These are phyloP conservation scores for Semnornis frantzii DNA, from an alignment of 2,113 vertebrate species.

Conservation along the genomic window DNA sequence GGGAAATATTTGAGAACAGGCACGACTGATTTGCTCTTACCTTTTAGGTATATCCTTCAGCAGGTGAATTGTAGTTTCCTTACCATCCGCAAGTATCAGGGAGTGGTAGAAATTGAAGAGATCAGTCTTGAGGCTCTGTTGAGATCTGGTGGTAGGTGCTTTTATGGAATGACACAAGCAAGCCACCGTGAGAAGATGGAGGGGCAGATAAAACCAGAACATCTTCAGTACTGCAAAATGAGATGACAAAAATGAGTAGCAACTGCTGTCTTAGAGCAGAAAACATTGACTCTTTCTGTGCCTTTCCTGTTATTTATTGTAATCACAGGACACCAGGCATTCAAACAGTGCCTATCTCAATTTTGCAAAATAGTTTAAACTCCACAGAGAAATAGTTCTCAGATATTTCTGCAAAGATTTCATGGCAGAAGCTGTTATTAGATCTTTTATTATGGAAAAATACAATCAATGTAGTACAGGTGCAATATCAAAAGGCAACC, in stretches of 20 bases:
- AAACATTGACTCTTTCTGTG: not conserved
- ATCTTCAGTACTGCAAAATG: slow-evolving; percentile 31
- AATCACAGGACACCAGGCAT: not conserved
- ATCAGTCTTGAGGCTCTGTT: not conserved
- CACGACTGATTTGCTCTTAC: slow-evolving; percentile 61
- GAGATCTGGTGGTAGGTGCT: not conserved
- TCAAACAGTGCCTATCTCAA: not conserved
- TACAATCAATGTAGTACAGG: not conserved
- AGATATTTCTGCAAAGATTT: not conserved
- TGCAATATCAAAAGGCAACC: not conserved
- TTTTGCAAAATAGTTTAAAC: not conserved
- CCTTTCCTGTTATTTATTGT: not conserved
- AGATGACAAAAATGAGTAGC: not conserved
- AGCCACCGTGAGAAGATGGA: not conserved
- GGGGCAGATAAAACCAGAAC: not conserved
- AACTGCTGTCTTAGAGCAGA: not conserved
- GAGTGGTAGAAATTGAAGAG: slow-evolving; percentile 67
- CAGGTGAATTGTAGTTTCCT: slow-evolving; percentile 80
- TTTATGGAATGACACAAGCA: slow-evolving; percentile 1
- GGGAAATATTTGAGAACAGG: not conserved
- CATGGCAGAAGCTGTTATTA: not conserved
- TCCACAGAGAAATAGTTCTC: not conserved
- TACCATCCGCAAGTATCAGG: slow-evolving; percentile 79
- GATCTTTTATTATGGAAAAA: not conserved
- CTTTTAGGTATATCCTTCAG: slow-evolving; percentile 84